These are phyloP conservation scores for Caenorhabditis afra DNA, from an alignment of 2,888 invertebrate species.

Conservation along the genomic window DNA sequence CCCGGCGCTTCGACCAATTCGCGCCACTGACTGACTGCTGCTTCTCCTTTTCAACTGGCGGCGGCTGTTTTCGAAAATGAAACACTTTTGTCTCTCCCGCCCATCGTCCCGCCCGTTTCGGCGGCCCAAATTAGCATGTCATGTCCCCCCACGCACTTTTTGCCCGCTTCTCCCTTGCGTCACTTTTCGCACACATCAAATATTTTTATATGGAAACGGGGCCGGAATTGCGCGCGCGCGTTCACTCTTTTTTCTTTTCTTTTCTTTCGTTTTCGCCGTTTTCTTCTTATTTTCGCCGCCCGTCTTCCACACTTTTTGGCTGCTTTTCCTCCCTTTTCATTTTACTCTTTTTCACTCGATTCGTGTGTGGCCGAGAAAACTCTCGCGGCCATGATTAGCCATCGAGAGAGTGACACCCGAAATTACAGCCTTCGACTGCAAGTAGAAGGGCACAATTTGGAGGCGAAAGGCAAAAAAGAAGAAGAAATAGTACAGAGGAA, in stretches of 20 bases:
- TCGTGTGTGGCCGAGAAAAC: not conserved
- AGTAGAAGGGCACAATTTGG: not conserved
- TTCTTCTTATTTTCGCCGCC: slow-evolving; percentile 8
- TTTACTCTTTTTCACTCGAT: not conserved
- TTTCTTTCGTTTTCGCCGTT: slow-evolving; percentile 16
- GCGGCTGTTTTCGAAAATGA: slow-evolving; percentile 47
- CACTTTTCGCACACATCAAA: slow-evolving; percentile 57
- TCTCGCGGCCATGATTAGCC: not conserved
- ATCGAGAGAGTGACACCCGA: not conserved
- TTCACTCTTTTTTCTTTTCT: not conserved
- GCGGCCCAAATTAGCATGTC: slow-evolving; percentile 34
- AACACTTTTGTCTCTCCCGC: slow-evolving; percentile 39
- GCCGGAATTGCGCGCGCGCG: slow-evolving; percentile 36
- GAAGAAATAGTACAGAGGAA: not conserved
- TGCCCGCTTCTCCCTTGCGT: slow-evolving; percentile 15
- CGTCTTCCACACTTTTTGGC: not conserved
- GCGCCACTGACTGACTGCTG: slow-evolving; percentile 48
- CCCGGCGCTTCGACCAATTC: slow-evolving; percentile 52
- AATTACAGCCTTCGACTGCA: not conserved
- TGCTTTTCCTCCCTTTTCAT: slow-evolving; percentile 6
- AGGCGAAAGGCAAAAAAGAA: not conserved
- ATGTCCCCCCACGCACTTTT: slow-evolving; percentile 23
- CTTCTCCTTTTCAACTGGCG: slow-evolving; percentile 32
- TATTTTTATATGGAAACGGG: slow-evolving; percentile 43
- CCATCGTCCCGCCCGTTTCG: slow-evolving; percentile 1